A percentile compares a stretch with the other conserved stretches of the same genome.
These are phyloP conservation scores for Cydia splendana DNA, from an alignment of 1,140 invertebrate species.

Conservation along the genomic window DNA sequence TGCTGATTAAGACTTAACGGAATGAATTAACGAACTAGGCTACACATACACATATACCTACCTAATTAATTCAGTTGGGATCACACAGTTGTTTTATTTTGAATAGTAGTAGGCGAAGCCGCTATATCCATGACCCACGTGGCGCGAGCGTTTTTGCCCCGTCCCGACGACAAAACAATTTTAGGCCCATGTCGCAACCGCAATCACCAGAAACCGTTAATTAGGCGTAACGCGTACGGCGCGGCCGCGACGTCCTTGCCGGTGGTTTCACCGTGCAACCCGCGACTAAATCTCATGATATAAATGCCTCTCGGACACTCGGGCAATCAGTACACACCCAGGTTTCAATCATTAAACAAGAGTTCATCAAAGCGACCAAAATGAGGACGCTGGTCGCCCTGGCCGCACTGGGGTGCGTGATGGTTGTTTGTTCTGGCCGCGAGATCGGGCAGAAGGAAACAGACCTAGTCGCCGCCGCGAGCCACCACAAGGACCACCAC, in stretches of 20 bases:
- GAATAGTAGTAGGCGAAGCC: neutral
- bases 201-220: constrained; percentile 48
- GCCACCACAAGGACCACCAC: constrained; percentile 72
- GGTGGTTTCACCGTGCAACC: constrained; percentile 73
- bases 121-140: constrained; percentile 17
- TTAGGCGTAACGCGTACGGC: constrained; percentile 61
- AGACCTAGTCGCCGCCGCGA: constrained; percentile 76
- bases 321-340: constrained; percentile 61
- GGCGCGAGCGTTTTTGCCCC: neutral
- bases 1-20: too few relatives aligned
- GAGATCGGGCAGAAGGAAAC: constrained; percentile 56
- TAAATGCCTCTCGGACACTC: constrained; percentile 61
- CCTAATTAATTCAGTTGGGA: too few relatives aligned
- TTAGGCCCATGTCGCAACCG: constrained; percentile 60
- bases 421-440: constrained; percentile 56
- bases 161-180: constrained; percentile 28
- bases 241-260: constrained; percentile 67
- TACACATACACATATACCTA: too few relatives aligned
- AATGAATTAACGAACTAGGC: too few relatives aligned
- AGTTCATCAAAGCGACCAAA: constrained; percentile 38
- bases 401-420: constrained; percentile 56
- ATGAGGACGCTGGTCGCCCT: constrained; percentile 74
- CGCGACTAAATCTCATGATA: constrained; percentile 65
- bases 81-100: neutral
- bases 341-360: constrained; percentile 62